Evolutionary conservation across 2,888 invertebrate genomes (phyloP), one percentile per base, ranked within the genome.

Genomic region (Cheiracanthium punctorium): DNA sequence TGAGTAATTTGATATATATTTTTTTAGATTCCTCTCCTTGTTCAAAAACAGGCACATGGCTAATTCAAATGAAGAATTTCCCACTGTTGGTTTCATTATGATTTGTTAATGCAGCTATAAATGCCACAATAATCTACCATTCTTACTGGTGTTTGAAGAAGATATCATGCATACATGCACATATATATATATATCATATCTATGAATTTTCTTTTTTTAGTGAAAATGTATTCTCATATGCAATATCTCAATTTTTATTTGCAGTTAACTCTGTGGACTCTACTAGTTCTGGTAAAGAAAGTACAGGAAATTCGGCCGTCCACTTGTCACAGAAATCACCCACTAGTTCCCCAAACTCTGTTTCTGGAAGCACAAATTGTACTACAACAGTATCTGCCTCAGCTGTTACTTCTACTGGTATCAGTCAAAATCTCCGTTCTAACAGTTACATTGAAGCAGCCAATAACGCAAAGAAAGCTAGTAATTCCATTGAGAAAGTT

Each of bases 371-470:
- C 41, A 75, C 74, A 28, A 82, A 79, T 58, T 67, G 82, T 20
- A 71, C 79, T 33, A 80, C 87, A 71, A 77, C 87, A 64, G 28
- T 82, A 69, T 77, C 81, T 82, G 79, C 87, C 67, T 79, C 77
- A 64, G 80, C 48, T 29, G 80, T 85, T 41, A 79, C 58, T 41
- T 80, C 85, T 30, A 76, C 87, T 32, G 86, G 86, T 24, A 73
- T 87, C 70, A 87, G 87, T 71, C 87, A 87, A 67, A 87, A 87
- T 52, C 67, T 86, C 5, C 71, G 87, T 65, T 87, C 87, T 52
- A 87, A 87, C 52, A 87, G 77, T 52, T 87, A 72, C 43, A 30
- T 72, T 52, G 80, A 64, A 58, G 75, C 41, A 71, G 48, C 87
- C 10, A 72, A 73, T 71, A 77, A 85, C 30, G 17, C 48, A 24